phyloP scores from a whole-genome alignment of 1,140 invertebrate species.

The Anadara kagoshimensis region DNA sequence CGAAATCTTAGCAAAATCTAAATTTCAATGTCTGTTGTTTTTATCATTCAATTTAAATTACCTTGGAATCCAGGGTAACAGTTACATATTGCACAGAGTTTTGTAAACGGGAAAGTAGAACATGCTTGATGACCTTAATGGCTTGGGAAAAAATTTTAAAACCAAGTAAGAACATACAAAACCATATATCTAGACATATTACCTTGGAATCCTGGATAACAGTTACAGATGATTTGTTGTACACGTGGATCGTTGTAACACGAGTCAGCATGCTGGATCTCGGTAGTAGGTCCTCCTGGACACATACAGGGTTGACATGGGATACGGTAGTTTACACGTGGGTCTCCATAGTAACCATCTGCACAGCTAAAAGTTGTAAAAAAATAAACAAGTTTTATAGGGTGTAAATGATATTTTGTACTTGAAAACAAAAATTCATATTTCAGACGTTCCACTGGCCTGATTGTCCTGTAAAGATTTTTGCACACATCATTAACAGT shows the following conservation, averaged over 20 bases:
- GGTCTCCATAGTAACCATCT: conserved; percentile 96
- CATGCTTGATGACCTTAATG: too few relatives aligned
- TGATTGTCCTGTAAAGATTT: too few relatives aligned
- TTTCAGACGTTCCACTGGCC: not conserved
- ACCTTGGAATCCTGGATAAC: conserved; percentile 90
- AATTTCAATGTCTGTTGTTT: too few relatives aligned
- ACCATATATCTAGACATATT: not conserved
- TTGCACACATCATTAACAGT: too few relatives aligned
- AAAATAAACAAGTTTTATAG: not conserved
- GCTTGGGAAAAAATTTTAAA: too few relatives aligned
- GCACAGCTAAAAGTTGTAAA: conserved; percentile 79
- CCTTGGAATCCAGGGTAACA: conserved; percentile 92
- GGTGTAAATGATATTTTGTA: not conserved
- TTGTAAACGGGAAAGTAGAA: too few relatives aligned
- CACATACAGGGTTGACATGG: conserved; percentile 96
- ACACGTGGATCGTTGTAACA: conserved; percentile 89
- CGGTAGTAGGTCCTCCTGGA: conserved; percentile 86
- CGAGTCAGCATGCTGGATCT: conserved; percentile 90
- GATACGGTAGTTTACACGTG: conserved; percentile 89
- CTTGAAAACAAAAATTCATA: not conserved
- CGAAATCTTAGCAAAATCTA: too few relatives aligned
- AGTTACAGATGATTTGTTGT: conserved; percentile 96
- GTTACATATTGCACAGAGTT: too few relatives aligned
- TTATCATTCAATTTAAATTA: too few relatives aligned
- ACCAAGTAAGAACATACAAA: too few relatives aligned